These are phyloP conservation scores for Cyclina sinensis DNA, from an alignment of 1,140 invertebrate species.

Conservation along the genomic window DNA sequence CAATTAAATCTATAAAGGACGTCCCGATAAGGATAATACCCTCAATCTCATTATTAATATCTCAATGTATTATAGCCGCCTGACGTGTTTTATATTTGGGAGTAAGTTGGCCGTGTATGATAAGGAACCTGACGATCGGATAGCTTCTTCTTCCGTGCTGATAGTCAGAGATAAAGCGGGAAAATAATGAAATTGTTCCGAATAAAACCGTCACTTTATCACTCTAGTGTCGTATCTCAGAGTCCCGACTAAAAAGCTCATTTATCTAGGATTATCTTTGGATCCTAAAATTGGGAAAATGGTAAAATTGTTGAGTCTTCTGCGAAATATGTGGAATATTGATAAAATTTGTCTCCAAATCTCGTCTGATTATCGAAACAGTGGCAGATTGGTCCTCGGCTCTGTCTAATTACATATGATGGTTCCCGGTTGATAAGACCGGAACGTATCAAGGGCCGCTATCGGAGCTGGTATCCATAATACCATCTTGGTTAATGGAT, in stretches of 20 bases:
- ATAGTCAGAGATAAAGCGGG: conserved; percentile 49
- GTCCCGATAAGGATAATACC: conserved; percentile 55
- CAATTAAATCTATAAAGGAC: conserved; percentile 65
- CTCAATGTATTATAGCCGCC: conserved; percentile 41
- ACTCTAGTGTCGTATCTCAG: conserved; percentile 53
- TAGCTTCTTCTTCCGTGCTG: conserved; percentile 34
- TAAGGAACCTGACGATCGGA: conserved; percentile 36
- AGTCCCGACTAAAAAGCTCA: conserved; percentile 61
- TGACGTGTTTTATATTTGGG: conserved; percentile 58
- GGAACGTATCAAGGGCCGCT: conserved; percentile 47
- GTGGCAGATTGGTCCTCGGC: conserved; percentile 47
- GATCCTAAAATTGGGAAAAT: conserved; percentile 62
- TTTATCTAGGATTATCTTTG: conserved; percentile 64
- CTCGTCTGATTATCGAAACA: conserved; percentile 48
- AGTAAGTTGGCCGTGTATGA: conserved; percentile 57
- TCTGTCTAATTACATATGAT: conserved; percentile 67
- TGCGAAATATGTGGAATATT: conserved; percentile 49
- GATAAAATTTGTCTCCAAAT: conserved; percentile 56
- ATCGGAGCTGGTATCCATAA: conserved; percentile 50
- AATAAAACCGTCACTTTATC: conserved; percentile 69
- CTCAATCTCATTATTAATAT: conserved; percentile 67
- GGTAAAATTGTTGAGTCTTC: conserved; percentile 56
- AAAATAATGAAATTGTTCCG: conserved; percentile 68
- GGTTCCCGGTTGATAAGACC: conserved; percentile 36
- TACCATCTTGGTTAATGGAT: conserved; percentile 68